Percentiles rank a stretch among this genome's conserved stretches.
phyloP scores from a whole-genome alignment of 2,797 vertebrate species.

The Limosa lapponica region DNA sequence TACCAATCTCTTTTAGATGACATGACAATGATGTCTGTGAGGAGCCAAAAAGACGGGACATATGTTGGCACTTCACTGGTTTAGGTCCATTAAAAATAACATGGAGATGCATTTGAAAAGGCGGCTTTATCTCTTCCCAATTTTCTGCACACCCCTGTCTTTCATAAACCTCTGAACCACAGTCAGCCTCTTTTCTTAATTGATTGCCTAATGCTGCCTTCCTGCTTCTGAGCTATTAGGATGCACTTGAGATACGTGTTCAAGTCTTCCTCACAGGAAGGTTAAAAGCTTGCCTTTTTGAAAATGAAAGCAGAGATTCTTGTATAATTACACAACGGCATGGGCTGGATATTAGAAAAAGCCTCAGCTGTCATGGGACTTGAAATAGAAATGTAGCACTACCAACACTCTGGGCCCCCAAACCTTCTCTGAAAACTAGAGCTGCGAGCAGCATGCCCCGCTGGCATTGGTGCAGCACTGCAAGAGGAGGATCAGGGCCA shows the following conservation, averaged over 20 bases:
- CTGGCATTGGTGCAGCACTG: fast-evolving
- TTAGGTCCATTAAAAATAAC: not conserved
- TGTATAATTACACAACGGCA: not conserved
- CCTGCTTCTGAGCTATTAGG: not conserved
- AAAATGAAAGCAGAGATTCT: not conserved
- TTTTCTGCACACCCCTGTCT: not conserved
- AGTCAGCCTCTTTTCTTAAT: not conserved
- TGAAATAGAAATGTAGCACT: not conserved
- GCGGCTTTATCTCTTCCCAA: not conserved
- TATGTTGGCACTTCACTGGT: not conserved
- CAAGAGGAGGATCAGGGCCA: fast-evolving
- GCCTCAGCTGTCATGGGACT: not conserved
- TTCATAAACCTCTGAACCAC: not conserved
- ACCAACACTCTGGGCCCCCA: not conserved
- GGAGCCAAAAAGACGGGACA: not conserved
- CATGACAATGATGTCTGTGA: not conserved
- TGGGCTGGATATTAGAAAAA: not conserved
- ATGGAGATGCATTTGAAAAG: not conserved
- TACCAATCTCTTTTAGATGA: not conserved
- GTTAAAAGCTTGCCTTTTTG: not conserved
- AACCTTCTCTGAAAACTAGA: not conserved
- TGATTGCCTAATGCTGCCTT: not conserved
- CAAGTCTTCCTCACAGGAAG: not conserved
- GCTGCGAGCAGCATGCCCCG: fast-evolving
- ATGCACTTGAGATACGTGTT: not conserved